Conservation (phyloP, 1,140 invertebrate genomes). For the Drosophila oshimai region DNA sequence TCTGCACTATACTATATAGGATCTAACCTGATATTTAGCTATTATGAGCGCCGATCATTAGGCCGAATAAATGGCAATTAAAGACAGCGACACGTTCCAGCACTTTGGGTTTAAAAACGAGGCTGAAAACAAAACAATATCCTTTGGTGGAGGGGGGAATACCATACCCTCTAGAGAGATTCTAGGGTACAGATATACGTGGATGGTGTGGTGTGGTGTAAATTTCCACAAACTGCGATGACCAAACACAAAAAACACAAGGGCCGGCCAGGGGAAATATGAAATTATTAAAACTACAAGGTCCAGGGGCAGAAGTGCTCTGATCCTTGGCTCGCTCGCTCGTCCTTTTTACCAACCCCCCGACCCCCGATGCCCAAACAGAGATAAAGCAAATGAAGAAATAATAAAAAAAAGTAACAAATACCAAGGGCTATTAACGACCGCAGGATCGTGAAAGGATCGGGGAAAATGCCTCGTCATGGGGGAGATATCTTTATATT, state of each 20-base stretch:
- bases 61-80: slow-evolving; percentile 63
- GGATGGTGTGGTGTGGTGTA: slow-evolving; percentile 62
- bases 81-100: slow-evolving; percentile 66
- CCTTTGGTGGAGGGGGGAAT: not conserved
- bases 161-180: slow-evolving; percentile 41
- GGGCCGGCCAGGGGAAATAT: slow-evolving; percentile 47
- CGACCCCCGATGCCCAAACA: not conserved
- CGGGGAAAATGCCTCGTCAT: slow-evolving; percentile 52
- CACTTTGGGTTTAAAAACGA: slow-evolving; percentile 28
- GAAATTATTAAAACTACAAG: slow-evolving; percentile 73
- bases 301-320: slow-evolving; percentile 9
- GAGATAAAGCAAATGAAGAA: slow-evolving; percentile 54
- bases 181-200: slow-evolving; percentile 31
- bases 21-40: not conserved
- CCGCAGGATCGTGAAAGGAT: slow-evolving; percentile 50
- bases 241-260: slow-evolving; percentile 66
- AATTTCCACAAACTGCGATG: slow-evolving; percentile 76
- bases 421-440: slow-evolving; percentile 66
- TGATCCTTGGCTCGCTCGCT: slow-evolving; percentile 14
- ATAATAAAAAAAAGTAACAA: slow-evolving; percentile 48
- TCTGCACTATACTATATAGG: not conserved
- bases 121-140: slow-evolving; percentile 3
- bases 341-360: not conserved
- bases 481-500: not conserved
- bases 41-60: slow-evolving; percentile 42